Base-by-base conservation (phyloP, 1,140 invertebrate species). In the Leptinotarsa defecta region DNA sequence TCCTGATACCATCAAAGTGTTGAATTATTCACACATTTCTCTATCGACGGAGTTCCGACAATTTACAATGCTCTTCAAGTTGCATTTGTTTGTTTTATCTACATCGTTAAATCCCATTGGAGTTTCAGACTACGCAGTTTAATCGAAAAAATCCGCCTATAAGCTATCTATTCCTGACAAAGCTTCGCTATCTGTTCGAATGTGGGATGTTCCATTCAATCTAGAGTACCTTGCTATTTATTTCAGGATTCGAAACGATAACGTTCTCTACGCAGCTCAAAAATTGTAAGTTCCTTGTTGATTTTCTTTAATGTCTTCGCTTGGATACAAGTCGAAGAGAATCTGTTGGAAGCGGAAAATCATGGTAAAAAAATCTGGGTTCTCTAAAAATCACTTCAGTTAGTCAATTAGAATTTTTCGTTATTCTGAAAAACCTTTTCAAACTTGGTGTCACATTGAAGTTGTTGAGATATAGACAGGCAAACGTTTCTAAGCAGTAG, bases 81-180 rank as follows among this genome's bases (percentile, higher is more conserved):
- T 57, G 17, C 52, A 57, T 57, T 57, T 57, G 52, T 57, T 57
- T 57, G 52, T 57, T 57, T 57, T 57, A 57, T 57, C 52, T 57
- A 15, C 52, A 57, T 57, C 52, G 52, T 57, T 57, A 57, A 57
- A 19, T 57, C 52, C 52, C 52, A n/a, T 15, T 57, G 15, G 6
- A 57, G n/a, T 19, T 57, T 3, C 52, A 57, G n/a, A 19, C 52
- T 57, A 57, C 52, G 17, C 52, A 57, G 52, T 57, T 57, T 57
- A 57, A 57, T 57, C 52, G 52, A 13, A 57, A 57, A 57, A 57
- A 57, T 57, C 17, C 52, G 52, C 52, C 52, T 57, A 5, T 6
- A 57, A 57, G 15, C 52, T 19, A 57, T 57, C 52, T 19, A 57
- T 57, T 57, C n/a, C 52, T 57, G 17, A 57, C n/a, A n/a, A 57